phyloP scores from a whole-genome alignment of 2,797 vertebrate species.

The Tiaroga cobitis region DNA sequence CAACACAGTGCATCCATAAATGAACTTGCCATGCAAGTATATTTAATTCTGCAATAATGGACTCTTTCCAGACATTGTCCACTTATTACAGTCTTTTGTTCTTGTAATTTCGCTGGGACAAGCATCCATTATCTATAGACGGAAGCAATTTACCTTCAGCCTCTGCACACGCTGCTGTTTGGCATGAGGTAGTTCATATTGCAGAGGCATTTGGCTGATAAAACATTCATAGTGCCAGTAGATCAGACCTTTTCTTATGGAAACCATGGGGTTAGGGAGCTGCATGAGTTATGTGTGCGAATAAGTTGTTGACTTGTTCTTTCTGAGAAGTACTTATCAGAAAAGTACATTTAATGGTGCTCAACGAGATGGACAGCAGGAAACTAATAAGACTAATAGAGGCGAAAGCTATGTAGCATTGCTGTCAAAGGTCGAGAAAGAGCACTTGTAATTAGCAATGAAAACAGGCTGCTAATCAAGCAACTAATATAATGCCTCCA shows the following conservation, averaged over 20 bases:
- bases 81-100: conserved; percentile 59
- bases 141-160: conserved; percentile 59
- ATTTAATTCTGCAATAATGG: conserved; percentile 48
- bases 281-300: conserved; percentile 9
- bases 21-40: conserved; percentile 38
- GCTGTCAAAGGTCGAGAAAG: conserved; percentile 75
- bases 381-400: conserved; percentile 33
- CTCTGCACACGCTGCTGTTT: conserved; percentile 69
- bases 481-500: conserved; percentile 76
- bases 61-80: conserved; percentile 50
- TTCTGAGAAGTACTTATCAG: conserved; percentile 13
- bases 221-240: conserved; percentile 46
- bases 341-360: conserved; percentile 28
- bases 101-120: conserved; percentile 59
- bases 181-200: conserved; percentile 68
- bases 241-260: conserved; percentile 35
- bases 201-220: conserved; percentile 64
- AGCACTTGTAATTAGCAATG: conserved; percentile 78
- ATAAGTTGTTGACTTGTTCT: conserved; percentile 28
- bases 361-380: conserved; percentile 18
- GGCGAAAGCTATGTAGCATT: conserved; percentile 37
- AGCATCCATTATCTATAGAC: conserved; percentile 63
- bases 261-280: conserved; percentile 13
- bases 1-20: conserved; percentile 24
- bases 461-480: conserved; percentile 78